Conservation (phyloP, 2,888 invertebrate genomes). For the Hydrotaea diabolus region DNA sequence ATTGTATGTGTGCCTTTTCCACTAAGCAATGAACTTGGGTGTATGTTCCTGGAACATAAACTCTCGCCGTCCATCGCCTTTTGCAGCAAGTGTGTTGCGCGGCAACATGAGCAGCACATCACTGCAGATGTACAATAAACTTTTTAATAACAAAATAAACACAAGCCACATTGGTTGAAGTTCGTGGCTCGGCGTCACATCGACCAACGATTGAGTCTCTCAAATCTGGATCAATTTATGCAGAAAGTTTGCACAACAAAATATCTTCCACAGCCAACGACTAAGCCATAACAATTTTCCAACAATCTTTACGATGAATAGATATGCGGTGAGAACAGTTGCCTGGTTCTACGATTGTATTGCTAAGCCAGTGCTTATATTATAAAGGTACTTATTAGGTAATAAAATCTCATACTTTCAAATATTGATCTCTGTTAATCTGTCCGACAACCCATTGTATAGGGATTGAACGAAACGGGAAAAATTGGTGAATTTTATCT, state of each 20-base stretch:
- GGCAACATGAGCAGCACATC: not conserved
- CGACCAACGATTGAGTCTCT: not conserved
- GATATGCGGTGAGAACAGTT: too few species aligned
- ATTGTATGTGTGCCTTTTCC: not conserved
- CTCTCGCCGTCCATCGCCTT: not conserved
- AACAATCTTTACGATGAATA: too few species aligned
- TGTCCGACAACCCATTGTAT: too few species aligned
- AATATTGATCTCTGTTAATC: too few species aligned
- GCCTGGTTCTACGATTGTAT: too few species aligned
- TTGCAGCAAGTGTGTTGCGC: not conserved
- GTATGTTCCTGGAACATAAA: too few species aligned
- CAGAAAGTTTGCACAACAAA: not conserved
- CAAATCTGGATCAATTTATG: not conserved
- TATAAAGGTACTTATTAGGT: too few species aligned
- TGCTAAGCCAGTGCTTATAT: too few species aligned
- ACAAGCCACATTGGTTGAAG: not conserved
- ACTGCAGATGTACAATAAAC: constrained; percentile 30
- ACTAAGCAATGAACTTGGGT: not conserved
- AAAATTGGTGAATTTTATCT: too few species aligned
- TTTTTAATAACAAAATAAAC: constrained; percentile 28
- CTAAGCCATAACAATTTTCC: not conserved
- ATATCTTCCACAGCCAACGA: not conserved
- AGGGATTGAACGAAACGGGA: too few species aligned
- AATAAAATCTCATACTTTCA: too few species aligned
- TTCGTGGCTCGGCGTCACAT: not conserved